Percentiles rank a stretch among this genome's conserved stretches.
These are phyloP conservation scores for Marcusenius ussheri DNA, from an alignment of 2,113 vertebrate genomes.

Conservation along the genomic window DNA sequence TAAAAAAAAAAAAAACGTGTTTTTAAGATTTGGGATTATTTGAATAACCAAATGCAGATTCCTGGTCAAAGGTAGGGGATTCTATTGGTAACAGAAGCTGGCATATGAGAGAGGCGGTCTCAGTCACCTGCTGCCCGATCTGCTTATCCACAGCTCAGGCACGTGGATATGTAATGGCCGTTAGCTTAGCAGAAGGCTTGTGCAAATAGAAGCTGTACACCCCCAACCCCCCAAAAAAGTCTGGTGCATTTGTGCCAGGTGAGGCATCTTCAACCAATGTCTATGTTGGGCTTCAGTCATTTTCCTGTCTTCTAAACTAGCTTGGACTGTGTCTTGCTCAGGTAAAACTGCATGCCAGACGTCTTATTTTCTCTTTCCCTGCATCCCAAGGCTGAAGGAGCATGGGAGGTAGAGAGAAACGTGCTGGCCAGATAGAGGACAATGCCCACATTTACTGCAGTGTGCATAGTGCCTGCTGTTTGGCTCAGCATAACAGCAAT, in stretches of 20 bases:
- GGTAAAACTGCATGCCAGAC: neutral
- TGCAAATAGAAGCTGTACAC: neutral
- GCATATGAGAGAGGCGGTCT: neutral
- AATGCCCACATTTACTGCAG: neutral
- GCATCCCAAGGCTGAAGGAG: neutral
- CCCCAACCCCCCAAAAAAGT: neutral
- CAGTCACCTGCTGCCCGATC: neutral
- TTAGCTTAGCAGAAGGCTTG: neutral
- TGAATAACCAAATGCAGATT: neutral
- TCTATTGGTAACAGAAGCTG: neutral
- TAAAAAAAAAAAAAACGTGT: neutral
- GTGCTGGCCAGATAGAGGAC: neutral
- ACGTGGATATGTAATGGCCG: neutral
- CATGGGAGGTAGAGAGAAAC: neutral
- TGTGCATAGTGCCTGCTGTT: neutral
- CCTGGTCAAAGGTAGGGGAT: neutral
- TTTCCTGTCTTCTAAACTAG: neutral
- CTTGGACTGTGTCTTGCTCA: neutral
- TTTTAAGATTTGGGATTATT: neutral
- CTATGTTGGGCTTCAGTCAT: neutral
- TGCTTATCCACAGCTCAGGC: neutral
- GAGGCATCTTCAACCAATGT: neutral
- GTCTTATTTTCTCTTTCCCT: neutral
- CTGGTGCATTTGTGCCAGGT: neutral
- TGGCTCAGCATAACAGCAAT: neutral